Evolutionary conservation across 2,113 vertebrate species (phyloP), one percentile per base, ranked within the genome.

Genomic region (Gulo gulo): DNA sequence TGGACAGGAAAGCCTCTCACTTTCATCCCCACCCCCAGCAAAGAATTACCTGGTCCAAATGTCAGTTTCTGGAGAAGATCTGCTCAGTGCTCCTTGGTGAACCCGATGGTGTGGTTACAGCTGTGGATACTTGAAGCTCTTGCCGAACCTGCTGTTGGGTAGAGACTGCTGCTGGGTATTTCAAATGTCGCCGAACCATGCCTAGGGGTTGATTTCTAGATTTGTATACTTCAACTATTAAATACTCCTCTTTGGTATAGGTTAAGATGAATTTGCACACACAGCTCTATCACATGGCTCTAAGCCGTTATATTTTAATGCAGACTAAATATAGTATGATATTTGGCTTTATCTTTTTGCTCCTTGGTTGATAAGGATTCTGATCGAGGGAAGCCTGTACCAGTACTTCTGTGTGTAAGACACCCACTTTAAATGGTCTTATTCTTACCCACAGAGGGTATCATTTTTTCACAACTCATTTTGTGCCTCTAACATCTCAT

Each of bases 1-100:
- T 4, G 0, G 42, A 13, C 12, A 42, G 15, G 29, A 47, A 12
- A 45, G 3, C 24, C 2, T 76, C 34, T 1, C 5, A 13, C 29
- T 6, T 14, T 45, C 59, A 11, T 11, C 23, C 59, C 21, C 23
- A 45, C 10, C 18, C 9, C 1, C 0, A 73, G 34, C 1, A 36
- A 79, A 65, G 39, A 91, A 34, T 55, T 9, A 63, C 71, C n/a
- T 24, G 6, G 39, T 79, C 7, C 47, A 36, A 88, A 18, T 47
- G 29, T 20, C 65, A 79, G 31, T 6, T 69, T n/a, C 7, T 14
- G 9, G 63, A 88, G 55, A 74, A 88, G 59, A 50, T 1, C 3
- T 65, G 13, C 2, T 57, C 26, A 42, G 2, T 18, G 36, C 21
- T 80, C 39, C 16, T 31, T 63, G 78, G 88, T 42, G 18, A 73